Evolutionary conservation across 1,140 invertebrate species (phyloP), one percentile per base, ranked within the genome.

Genomic region (Atta colombica): DNA sequence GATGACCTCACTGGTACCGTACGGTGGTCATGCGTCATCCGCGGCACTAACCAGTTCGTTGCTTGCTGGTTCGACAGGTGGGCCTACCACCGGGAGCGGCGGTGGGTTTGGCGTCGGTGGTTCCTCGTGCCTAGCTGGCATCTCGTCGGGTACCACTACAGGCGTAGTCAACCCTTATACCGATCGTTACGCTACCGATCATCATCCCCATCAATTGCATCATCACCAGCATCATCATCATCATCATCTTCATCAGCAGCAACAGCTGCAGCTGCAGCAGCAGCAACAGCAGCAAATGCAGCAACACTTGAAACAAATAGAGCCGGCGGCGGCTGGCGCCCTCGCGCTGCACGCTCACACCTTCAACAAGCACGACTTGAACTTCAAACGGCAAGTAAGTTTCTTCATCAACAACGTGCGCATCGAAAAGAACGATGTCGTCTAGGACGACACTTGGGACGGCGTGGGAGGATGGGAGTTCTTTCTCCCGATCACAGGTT

Each of bases 371-470:
- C 95, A 96, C 95, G 96, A 96, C 90, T 81, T 94, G 93, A 96
- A 96, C 96, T 97, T 97, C 96, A 97, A 97, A 96, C 96, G 97
- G 94, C 97, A 97, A 97, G 97, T 97, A 97, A 97, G 97, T 97
- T 97, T 97, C 96, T 96, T 97, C 96, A 96, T 97, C 95, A 96
- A 97, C 96, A 96, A 97, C 96, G 97, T 97, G 94, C 96, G 96
- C 95, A 96, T 97, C 96, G 96, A 96, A 96, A 97, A 97, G 96
- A 96, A 97, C 95, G 96, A 96, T 94, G 95, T 91, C 88, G 90
- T 91, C 91, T 94, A 95, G 92, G 91, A 88, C 65, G 80, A 65
- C 39, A 77, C 35, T 65, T 72, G 58, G 68, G 53, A 87, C 49
- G 45, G 71, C 60, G 78, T 49, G 51, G 68, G 80, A 82, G 39